A percentile compares a stretch with the other conserved stretches of the same genome.
These are phyloP conservation scores for Neotoxoptera formosana DNA, from an alignment of 1,140 invertebrate genomes.

Conservation along the genomic window DNA sequence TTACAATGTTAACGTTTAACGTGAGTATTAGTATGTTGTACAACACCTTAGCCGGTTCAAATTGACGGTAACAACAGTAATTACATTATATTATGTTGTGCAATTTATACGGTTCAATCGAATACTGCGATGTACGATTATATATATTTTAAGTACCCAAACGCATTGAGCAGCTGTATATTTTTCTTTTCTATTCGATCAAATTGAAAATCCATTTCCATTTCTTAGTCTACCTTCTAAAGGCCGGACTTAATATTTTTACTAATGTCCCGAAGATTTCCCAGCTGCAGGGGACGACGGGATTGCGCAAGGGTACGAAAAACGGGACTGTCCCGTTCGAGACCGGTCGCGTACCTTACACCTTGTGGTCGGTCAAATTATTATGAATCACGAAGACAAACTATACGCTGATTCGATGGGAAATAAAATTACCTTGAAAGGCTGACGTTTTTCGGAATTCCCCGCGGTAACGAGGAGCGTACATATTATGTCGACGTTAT, in stretches of 20 bases:
- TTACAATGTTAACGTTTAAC: slow-evolving; percentile 22
- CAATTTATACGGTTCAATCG: not conserved
- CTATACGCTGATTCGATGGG: not conserved
- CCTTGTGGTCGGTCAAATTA: too few species aligned
- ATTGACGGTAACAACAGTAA: not conserved
- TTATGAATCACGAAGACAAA: too few species aligned
- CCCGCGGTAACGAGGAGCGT: not conserved
- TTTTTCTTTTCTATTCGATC: not conserved
- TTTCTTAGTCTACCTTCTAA: not conserved
- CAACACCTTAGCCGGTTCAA: not conserved
- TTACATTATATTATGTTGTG: not conserved
- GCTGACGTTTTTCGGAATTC: not conserved
- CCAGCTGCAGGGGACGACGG: too few species aligned
- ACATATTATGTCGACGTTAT: not conserved
- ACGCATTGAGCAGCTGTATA: not conserved
- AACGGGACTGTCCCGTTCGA: too few species aligned
- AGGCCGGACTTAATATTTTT: too few species aligned
- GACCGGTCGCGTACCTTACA: too few species aligned
- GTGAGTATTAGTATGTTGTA: not conserved
- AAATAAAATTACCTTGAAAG: not conserved
- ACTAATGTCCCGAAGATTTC: too few species aligned
- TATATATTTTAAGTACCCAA: not conserved
- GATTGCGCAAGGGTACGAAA: too few species aligned
- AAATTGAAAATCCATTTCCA: not conserved
- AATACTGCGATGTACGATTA: not conserved